Percentiles rank a stretch among this genome's conserved stretches.
phyloP scores from a whole-genome alignment of 2,113 vertebrate genomes.

The Rhinoptilus africanus region DNA sequence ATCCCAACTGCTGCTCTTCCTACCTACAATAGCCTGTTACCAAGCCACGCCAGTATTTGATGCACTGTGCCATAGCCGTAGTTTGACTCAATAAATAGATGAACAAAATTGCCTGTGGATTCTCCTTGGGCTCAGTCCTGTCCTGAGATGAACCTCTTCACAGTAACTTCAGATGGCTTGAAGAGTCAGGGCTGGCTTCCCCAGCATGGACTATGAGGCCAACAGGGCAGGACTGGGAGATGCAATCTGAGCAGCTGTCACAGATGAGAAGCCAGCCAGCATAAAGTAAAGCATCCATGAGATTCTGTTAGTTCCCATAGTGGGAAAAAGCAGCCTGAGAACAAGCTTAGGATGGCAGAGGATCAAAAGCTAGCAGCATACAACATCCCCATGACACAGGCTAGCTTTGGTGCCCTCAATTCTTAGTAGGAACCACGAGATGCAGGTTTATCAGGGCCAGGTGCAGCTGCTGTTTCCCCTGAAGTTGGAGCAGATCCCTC shows the following conservation, averaged over 20 bases:
- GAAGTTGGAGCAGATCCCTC: neutral
- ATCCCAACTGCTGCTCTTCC: neutral
- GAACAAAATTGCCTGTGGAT: neutral
- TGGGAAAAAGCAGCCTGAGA: neutral
- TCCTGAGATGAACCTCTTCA: neutral
- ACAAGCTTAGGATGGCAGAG: neutral
- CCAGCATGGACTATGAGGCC: neutral
- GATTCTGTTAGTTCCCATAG: neutral
- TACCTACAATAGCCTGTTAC: neutral
- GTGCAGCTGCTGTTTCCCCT: neutral
- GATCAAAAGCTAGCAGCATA: neutral
- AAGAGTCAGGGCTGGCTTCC: neutral
- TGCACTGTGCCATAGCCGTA: neutral
- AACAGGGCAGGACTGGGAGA: neutral
- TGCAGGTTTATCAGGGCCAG: neutral
- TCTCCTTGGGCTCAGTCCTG: neutral
- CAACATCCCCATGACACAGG: neutral
- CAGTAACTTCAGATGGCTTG: neutral
- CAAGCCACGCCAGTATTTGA: neutral
- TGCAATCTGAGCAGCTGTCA: neutral
- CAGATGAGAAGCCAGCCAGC: neutral
- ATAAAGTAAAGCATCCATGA: neutral
- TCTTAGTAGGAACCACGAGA: neutral
- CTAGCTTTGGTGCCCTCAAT: neutral
- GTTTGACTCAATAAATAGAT: neutral